Evolutionary conservation across 64 coral and sea anemone species (phyloP).

Genomic region (Orbicella faveolata): DNA sequence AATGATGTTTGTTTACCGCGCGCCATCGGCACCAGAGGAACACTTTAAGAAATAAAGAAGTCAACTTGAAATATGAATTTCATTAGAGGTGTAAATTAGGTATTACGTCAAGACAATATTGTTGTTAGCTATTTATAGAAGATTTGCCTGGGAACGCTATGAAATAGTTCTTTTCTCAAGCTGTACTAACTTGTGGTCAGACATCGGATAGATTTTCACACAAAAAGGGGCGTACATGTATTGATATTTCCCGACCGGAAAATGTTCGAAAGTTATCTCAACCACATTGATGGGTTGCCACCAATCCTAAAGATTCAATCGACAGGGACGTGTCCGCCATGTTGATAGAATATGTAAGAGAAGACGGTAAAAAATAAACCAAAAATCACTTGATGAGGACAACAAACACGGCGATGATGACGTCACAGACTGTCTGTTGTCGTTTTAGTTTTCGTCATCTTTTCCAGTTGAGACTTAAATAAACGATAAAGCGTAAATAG

Average conservation of each 20-base stretch:
- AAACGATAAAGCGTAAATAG: not conserved
- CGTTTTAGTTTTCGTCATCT: not conserved
- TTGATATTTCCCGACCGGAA: not conserved
- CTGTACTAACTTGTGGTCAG: not conserved
- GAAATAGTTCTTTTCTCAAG: not conserved
- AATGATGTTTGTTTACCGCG: not conserved
- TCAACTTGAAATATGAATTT: conserved; percentile 20
- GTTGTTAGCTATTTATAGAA: conserved; percentile 9
- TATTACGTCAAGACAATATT: conserved; percentile 2
- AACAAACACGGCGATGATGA: not conserved
- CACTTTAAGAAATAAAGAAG: not conserved
- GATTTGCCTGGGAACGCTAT: not conserved
- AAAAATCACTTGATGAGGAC: too few species aligned
- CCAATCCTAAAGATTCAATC: too few species aligned
- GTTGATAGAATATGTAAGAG: too few species aligned
- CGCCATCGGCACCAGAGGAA: not conserved
- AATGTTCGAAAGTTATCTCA: not conserved
- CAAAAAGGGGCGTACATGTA: not conserved
- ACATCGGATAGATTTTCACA: not conserved
- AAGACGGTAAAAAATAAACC: too few species aligned
- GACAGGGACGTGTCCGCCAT: too few species aligned
- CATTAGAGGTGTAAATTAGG: conserved; percentile 45
- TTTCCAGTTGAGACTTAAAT: not conserved
- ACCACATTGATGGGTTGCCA: not conserved
- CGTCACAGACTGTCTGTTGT: not conserved